Evolutionary conservation across 2,888 invertebrate species (phyloP), one percentile per base, ranked within the genome.

Genomic region (Stictocephala bisonia): DNA sequence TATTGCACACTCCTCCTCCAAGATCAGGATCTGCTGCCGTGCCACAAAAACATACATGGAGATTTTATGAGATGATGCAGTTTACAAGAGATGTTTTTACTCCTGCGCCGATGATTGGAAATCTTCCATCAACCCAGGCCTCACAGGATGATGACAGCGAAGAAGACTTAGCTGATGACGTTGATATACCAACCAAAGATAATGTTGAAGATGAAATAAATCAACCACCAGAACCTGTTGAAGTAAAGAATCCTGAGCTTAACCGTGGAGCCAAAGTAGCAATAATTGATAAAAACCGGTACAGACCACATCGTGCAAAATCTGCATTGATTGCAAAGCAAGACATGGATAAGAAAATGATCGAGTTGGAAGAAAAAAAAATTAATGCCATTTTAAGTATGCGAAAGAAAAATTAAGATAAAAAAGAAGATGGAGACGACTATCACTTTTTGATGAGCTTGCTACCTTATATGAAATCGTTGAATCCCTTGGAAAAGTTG

Each of bases 391-490:
- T 58, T 58, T 58, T 58, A 24, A 29, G 27, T 15, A 58, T 58
- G 18, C 51, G 24, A n/a, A 31, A 58, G 58, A 58, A 58, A 20
- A n/a, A 7, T 53, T 4, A 53, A 20, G 6, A 7, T 11, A 6
- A 58, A 58, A 58, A 31, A 29, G 58, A 58, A 18, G 29, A 58
- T 11, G 29, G 58, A 13, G 29, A 29, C 15, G 58, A 58, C 31
- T 58, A 58, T 15, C 15, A 58, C 15, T 58, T 58, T 58, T 29
- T 58, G 9, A 58, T 58, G 58, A 58, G 29, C 15, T 51, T 58
- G 31, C 58, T 58, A 11, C 58, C 58, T 6, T 58, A 58, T 15
- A 58, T 58, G n/a, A 58, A 26, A 58, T 7, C 29, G 2, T n/a
- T 58, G 29, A 29, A 58, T 18, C 58, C 58, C n/a, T 15, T 58